Evolutionary conservation across 2,113 vertebrate species (phyloP).

Genomic region (Passer montanus): DNA sequence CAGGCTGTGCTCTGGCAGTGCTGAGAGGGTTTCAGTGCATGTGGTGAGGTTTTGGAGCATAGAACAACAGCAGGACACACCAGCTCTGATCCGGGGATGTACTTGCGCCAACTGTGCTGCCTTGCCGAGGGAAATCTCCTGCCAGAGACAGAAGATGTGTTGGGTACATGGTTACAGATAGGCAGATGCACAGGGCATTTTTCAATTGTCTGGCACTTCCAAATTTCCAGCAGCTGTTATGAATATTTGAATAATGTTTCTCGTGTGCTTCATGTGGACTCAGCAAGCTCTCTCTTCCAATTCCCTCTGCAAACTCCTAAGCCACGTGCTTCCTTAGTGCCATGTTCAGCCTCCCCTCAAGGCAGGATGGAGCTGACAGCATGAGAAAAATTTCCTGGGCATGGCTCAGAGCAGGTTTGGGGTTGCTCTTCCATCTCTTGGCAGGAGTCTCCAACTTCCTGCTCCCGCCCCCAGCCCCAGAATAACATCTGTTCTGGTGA

Average conservation of each 20-base stretch:
- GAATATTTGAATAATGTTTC: background rate
- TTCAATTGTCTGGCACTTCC: background rate
- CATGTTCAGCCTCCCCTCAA: background rate
- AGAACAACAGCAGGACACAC: background rate
- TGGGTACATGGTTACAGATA: background rate
- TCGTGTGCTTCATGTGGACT: background rate
- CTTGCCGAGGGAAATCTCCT: background rate
- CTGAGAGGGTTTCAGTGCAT: background rate
- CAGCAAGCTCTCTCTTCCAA: background rate
- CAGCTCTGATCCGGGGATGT: background rate
- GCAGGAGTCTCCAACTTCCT: background rate
- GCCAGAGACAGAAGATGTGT: background rate
- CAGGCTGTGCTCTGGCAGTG: background rate
- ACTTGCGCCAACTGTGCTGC: background rate
- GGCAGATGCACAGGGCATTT: conserved; percentile 16
- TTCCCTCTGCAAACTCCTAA: background rate
- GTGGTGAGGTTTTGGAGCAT: background rate
- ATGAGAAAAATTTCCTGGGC: background rate
- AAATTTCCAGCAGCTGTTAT: conserved; percentile 4
- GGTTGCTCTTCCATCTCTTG: background rate
- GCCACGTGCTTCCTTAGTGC: background rate
- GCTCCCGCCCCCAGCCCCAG: background rate
- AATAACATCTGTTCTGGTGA: background rate
- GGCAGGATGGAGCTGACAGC: background rate
- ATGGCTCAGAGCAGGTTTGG: background rate